Evolutionary conservation across 2,113 vertebrate species (phyloP), one percentile per base, ranked within the genome.

Genomic region (Prolemur simus): DNA sequence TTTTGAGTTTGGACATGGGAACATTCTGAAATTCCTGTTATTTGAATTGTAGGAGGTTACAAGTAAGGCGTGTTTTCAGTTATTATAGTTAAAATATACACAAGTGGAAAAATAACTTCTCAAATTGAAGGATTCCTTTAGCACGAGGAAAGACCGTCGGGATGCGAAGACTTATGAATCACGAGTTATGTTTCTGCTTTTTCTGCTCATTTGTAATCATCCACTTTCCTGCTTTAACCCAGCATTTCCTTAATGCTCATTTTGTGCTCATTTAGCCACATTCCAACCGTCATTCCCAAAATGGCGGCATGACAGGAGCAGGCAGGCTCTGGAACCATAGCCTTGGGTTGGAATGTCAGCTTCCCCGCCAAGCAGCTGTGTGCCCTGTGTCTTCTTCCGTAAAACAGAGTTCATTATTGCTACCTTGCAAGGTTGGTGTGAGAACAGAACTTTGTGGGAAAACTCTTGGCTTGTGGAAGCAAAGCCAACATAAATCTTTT

Each of bases 221-320:
- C 58, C 68, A 2, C 34, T 56, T 92, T 45, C 39, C 56, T 96
- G 60, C 68, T 29, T 17, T 14, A 3, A 0, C 8, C 9, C 49
- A 42, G 39, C 20, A 10, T 92, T 76, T 45, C 5, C 54, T 77
- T 71, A 13, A 25, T 29, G 18, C 74, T n/a, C n/a, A 10, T 49
- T 90, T 85, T 47, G 6, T n/a, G 34, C 54, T 84, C n/a, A 1
- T 60, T 81, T 82, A 10, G 2, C 84, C 32, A 0, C 7, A 47
- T 85, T 86, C n/a, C 66, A 45, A 25, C 20, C 11, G 0, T 15
- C n/a, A 2, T 17, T 74, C 56, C 89, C 84, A 4, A 77, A 5
- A 87, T 39, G 76, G 78, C 12, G 0, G 37, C 0, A 0, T 80
- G 69, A 8, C 7, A 1, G 68, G 63, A 37, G 13, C 27, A 2